These are phyloP conservation scores for Ancistrus triradiatus DNA, from an alignment of 2,113 vertebrate genomes.

Conservation along the genomic window DNA sequence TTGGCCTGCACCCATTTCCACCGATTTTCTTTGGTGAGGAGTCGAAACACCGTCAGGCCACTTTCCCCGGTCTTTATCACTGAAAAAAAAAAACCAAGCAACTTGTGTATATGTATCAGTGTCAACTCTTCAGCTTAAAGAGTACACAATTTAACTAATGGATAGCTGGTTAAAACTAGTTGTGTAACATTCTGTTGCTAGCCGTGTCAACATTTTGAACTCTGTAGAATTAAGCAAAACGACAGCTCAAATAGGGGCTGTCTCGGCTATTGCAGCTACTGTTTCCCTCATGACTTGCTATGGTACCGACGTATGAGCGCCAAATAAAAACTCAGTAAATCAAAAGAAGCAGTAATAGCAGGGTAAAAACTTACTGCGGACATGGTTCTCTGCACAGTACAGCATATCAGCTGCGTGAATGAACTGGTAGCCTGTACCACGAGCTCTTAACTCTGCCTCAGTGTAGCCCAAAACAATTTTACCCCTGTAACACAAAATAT, in stretches of 20 bases:
- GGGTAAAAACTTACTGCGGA: slow-evolving; percentile 52
- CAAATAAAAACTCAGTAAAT: too few relatives aligned
- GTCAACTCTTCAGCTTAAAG: background rate
- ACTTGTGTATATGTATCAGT: too few relatives aligned
- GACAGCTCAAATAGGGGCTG: too few relatives aligned
- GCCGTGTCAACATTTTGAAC: too few relatives aligned
- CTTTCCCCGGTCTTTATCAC: slow-evolving; percentile 62
- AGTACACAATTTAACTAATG: background rate
- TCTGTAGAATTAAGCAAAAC: too few relatives aligned
- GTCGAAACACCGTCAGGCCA: slow-evolving; percentile 56
- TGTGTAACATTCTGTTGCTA: too few relatives aligned
- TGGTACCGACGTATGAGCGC: too few relatives aligned
- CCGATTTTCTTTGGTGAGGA: slow-evolving; percentile 56
- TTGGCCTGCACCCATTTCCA: slow-evolving; percentile 63
- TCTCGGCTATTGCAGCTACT: too few relatives aligned
- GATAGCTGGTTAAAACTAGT: too few relatives aligned
- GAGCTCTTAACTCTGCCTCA: slow-evolving; percentile 53
- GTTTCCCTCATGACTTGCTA: too few relatives aligned
- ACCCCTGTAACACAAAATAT: slow-evolving; percentile 42
- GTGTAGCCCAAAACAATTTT: slow-evolving; percentile 58
- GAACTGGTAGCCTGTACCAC: slow-evolving; percentile 58
- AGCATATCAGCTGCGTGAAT: slow-evolving; percentile 61
- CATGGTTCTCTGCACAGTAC: slow-evolving; percentile 58
- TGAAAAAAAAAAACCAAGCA: slow-evolving; percentile 28
- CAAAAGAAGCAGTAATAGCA: too few relatives aligned